A percentile compares a stretch with the other conserved stretches of the same genome.
phyloP scores from a whole-genome alignment of 2,797 vertebrate genomes.

The Pipistrellus kuhlii region DNA sequence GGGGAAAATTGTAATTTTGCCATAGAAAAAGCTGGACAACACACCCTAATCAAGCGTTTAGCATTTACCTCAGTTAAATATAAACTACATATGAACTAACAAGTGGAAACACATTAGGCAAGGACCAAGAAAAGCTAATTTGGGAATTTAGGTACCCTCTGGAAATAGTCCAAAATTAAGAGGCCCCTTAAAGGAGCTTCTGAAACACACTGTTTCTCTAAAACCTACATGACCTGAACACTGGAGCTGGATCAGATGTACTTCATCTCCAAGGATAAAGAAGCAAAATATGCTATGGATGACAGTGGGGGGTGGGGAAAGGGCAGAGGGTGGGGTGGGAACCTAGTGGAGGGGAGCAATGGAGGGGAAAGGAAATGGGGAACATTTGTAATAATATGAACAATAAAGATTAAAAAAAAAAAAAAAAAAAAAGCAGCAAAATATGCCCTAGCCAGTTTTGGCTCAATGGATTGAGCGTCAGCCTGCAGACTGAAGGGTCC shows the following conservation, averaged over 20 bases:
- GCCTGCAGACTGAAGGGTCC: too few species aligned
- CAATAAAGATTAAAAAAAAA: too few species aligned
- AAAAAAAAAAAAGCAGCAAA: neutral
- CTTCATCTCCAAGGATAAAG: neutral
- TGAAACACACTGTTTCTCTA: slow-evolving; percentile 9
- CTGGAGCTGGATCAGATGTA: neutral
- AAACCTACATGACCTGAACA: neutral
- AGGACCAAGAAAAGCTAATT: slow-evolving; percentile 23
- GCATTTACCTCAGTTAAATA: slow-evolving; percentile 35
- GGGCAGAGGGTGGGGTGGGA: too few species aligned
- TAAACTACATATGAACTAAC: neutral
- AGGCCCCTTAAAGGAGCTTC: slow-evolving; percentile 6
- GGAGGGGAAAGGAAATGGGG: too few species aligned
- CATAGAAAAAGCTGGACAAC: neutral
- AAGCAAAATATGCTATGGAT: too few species aligned
- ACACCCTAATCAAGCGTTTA: neutral
- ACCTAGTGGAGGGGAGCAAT: too few species aligned
- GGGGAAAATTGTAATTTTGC: neutral
- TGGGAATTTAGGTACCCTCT: neutral
- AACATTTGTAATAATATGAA: too few species aligned
- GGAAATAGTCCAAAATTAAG: slow-evolving; percentile 21
- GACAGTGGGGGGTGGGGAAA: too few species aligned
- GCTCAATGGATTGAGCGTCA: too few species aligned
- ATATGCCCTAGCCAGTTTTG: neutral
- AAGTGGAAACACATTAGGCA: neutral